Base-by-base conservation (phyloP, 1,140 invertebrate species). In the Papilio machaon region DNA sequence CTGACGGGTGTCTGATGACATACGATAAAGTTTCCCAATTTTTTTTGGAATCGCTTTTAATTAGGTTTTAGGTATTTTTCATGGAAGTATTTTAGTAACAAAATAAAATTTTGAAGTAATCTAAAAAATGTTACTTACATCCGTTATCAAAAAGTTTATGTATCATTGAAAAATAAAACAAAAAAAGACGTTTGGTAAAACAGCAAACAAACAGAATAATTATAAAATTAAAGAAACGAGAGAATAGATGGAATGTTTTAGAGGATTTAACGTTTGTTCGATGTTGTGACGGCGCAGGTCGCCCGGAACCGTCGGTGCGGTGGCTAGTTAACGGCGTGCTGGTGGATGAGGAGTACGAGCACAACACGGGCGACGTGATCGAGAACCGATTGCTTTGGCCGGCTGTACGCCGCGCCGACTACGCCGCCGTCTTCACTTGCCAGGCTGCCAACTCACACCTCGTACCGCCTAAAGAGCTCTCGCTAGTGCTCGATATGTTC, bases 401-500 rank as follows among this genome's bases (percentile, higher is more conserved):
- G 47, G 95, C 96, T 17, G 96, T 98, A 78, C 95, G 96, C 43
- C 95, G 98, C 49, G 96, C 96, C n/a, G 97, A 98, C 94, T 96
- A 98, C 80, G 96, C 97, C 81, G 96, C 97, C 2, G 96, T 97
- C 84, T 97, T 98, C 91, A 98, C 97, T 58, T 98, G 98, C 90
- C 97, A 97, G 89, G 97, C 98, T 13, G 95, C 96, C 83, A 98
- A 98, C 91, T 98, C 97, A 9, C 95, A 96, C 85, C 96, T 98
- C 38, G 96, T 97, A 46, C 96, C 97, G 85, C 96, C 97, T 11
- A 97, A 96, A 88, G 96, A 97, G 89, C 96, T 96, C 4, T 96
- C 96, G 19, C 96, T 98, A 78, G 95, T 96, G 35, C 94, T 98
- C 64, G 97, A 98, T 89, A 96, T 98, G 91, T 97, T 97, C 91